phyloP scores from a whole-genome alignment of 2,113 vertebrate genomes.

The Zosterops lateralis region DNA sequence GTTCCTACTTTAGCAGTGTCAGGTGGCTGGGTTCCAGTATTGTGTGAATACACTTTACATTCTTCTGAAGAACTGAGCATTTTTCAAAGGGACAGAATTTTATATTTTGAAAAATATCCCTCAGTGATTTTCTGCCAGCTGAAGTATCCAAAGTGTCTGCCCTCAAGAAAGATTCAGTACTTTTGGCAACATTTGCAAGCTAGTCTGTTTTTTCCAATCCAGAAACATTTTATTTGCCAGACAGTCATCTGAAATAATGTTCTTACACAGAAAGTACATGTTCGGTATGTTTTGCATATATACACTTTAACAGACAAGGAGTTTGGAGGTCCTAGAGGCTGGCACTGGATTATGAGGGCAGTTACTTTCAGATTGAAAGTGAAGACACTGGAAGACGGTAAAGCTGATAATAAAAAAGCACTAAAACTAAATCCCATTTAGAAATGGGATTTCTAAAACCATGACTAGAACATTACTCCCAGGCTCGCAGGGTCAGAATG shows the following conservation, averaged over 20 bases:
- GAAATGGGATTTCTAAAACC: background rate
- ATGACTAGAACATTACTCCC: background rate
- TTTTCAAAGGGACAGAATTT: slow-evolving; percentile 24
- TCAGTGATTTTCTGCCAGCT: slow-evolving; percentile 33
- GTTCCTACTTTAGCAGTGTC: background rate
- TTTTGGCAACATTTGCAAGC: slow-evolving; percentile 31
- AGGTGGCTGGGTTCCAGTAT: background rate
- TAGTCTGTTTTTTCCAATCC: slow-evolving; percentile 61
- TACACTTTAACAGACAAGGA: background rate
- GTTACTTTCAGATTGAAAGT: background rate
- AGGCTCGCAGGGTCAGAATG: background rate
- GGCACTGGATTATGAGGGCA: background rate
- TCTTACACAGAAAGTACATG: slow-evolving; percentile 56
- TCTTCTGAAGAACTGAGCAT: slow-evolving; percentile 20
- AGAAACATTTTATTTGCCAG: slow-evolving; percentile 46
- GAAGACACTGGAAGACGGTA: background rate
- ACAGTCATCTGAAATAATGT: slow-evolving; percentile 58
- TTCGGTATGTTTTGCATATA: slow-evolving; percentile 15
- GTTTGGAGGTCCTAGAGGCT: background rate
- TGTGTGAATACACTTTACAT: slow-evolving; percentile 18
- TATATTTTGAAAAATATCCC: slow-evolving; percentile 43
- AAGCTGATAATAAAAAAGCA: background rate
- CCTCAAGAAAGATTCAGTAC: slow-evolving; percentile 48
- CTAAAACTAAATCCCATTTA: too few relatives aligned
- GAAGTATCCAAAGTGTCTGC: slow-evolving; percentile 46